These are phyloP conservation scores for Melanerpes aurifrons DNA, from an alignment of 2,113 vertebrate species.

Conservation along the genomic window DNA sequence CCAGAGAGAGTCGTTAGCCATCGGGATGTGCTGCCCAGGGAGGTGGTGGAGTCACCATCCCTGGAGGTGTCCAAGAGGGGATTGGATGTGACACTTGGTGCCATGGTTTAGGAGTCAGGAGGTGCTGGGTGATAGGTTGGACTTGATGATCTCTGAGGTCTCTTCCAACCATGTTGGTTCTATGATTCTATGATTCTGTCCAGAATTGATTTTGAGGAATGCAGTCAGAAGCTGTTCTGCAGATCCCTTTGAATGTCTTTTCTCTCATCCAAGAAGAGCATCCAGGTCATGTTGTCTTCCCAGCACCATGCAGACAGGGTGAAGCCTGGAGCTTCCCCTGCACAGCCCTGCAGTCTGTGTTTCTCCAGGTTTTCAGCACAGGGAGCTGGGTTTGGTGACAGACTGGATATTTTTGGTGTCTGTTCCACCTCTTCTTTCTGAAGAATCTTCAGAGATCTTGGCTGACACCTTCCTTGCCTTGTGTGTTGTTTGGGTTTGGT, in stretches of 20 bases:
- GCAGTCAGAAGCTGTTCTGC: neutral
- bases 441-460: neutral
- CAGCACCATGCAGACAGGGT: neutral
- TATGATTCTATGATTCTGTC: no score
- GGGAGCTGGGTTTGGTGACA: neutral
- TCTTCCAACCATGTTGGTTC: no score
- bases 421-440: constrained; percentile 15
- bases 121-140: no score
- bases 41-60: no score
- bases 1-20: no score
- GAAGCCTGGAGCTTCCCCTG: neutral
- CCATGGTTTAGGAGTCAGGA: no score
- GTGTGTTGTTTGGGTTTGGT: neutral
- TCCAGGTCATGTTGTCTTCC: neutral
- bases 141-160: no score
- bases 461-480: constrained; percentile 15
- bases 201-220: neutral
- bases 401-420: constrained; percentile 16
- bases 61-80: no score
- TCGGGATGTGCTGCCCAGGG: no score
- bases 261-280: neutral
- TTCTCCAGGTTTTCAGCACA: neutral
- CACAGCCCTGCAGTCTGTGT: neutral
- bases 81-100: no score
- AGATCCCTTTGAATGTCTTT: neutral